phyloP scores from a whole-genome alignment of 2,888 invertebrate genomes.

The Cantharis rufa region DNA sequence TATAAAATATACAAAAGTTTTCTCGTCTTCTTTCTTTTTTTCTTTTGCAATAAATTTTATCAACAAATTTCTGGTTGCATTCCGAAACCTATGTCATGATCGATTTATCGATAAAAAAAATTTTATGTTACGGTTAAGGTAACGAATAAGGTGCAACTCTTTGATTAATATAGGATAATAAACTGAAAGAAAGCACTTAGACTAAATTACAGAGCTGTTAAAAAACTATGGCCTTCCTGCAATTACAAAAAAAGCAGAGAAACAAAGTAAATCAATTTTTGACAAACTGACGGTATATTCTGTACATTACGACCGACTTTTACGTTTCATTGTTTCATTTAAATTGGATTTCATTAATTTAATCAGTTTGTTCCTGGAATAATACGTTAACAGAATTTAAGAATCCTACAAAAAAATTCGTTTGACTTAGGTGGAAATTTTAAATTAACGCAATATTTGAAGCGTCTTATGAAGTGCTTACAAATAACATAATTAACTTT shows the following conservation, averaged over 20 bases:
- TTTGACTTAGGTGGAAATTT: background rate
- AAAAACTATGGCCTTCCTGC: background rate
- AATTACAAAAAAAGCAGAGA: background rate
- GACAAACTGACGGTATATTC: background rate
- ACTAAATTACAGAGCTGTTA: background rate
- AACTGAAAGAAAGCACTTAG: background rate
- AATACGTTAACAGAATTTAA: background rate
- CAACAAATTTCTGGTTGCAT: too few relatives aligned
- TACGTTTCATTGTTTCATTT: background rate
- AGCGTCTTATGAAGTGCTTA: background rate
- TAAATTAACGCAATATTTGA: background rate
- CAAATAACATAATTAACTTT: background rate
- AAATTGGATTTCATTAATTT: background rate
- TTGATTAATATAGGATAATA: background rate
- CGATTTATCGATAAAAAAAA: background rate
- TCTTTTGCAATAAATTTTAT: too few relatives aligned
- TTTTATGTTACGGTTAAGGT: background rate
- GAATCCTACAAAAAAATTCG: background rate
- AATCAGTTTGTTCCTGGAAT: background rate
- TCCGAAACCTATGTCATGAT: too few relatives aligned
- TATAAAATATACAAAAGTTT: too few relatives aligned
- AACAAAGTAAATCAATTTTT: background rate
- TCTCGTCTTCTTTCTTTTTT: too few relatives aligned
- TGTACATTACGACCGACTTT: background rate
- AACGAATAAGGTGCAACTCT: background rate